phyloP scores from a whole-genome alignment of 2,888 invertebrate genomes.

The Drosophila melanocephala region DNA sequence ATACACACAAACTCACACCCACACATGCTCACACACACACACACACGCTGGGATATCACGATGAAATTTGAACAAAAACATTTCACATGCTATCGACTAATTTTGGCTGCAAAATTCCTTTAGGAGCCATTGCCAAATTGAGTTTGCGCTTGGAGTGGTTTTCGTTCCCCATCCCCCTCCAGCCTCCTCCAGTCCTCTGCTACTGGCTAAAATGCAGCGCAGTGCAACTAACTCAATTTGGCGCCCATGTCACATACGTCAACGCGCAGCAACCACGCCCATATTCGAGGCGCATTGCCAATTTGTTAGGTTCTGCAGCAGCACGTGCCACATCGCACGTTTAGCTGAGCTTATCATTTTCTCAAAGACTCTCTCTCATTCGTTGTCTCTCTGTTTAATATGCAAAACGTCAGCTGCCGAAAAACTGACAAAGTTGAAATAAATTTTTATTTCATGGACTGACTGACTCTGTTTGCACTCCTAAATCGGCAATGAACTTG shows the following conservation, averaged over 20 bases:
- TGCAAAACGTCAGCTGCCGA: constrained; percentile 77
- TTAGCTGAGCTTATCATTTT: constrained; percentile 81
- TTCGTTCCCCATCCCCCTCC: not conserved
- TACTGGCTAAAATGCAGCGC: constrained; percentile 45
- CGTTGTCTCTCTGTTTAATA: constrained; percentile 64
- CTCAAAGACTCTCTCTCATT: constrained; percentile 56
- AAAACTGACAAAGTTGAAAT: constrained; percentile 79
- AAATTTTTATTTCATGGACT: constrained; percentile 79
- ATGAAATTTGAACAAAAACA: constrained; percentile 45
- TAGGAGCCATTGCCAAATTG: constrained; percentile 65
- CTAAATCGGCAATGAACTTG: constrained; percentile 82
- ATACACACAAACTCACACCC: constrained; percentile 8
- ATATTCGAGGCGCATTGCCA: constrained; percentile 59
- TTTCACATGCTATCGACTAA: constrained; percentile 66
- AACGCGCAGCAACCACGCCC: constrained; percentile 71
- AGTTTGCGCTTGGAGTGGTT: constrained; percentile 62
- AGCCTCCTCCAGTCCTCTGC: too few species aligned
- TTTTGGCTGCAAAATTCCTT: constrained; percentile 60
- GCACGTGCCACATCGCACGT: constrained; percentile 77
- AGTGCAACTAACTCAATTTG: constrained; percentile 75
- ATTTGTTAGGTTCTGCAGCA: constrained; percentile 74
- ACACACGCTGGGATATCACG: not conserved
- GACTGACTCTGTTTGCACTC: constrained; percentile 64
- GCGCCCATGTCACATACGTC: constrained; percentile 80
- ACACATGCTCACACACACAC: not conserved